These are phyloP conservation scores for Lemur catta DNA, from an alignment of 2,797 vertebrate genomes.

Conservation along the genomic window DNA sequence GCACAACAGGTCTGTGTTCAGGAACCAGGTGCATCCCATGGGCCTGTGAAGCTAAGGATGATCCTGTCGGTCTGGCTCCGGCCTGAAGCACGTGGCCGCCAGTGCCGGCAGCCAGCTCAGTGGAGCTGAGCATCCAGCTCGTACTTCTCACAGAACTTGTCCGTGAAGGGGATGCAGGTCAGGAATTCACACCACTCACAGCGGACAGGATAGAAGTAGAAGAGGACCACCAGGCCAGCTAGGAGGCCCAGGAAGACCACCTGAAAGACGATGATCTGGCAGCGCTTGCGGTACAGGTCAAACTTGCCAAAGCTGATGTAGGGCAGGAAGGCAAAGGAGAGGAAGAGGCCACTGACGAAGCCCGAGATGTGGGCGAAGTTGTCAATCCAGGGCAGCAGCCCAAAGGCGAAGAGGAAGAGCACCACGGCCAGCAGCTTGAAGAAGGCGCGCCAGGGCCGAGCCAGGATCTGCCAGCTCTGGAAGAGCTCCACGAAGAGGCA, in stretches of 20 bases:
- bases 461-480: conserved; percentile 99
- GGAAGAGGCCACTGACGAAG: conserved; percentile 97
- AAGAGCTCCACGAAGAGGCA: conserved; percentile 98
- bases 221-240: conserved; percentile 95
- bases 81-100: conserved; percentile 49
- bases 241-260: conserved; percentile 95
- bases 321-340: conserved; percentile 98
- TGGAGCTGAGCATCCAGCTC: conserved; percentile 98
- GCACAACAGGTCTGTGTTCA: conserved; percentile 87
- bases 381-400: conserved; percentile 98
- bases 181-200: conserved; percentile 98
- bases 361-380: conserved; percentile 98
- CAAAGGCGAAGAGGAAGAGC: conserved; percentile 96
- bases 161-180: conserved; percentile 99
- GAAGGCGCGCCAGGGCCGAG: conserved; percentile 96
- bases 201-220: conserved; percentile 96
- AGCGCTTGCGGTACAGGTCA: conserved; percentile 97
- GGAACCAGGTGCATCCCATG: conserved; percentile 66
- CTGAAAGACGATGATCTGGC: conserved; percentile 96
- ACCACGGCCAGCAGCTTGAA: conserved; percentile 96
- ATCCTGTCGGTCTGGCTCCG: conserved; percentile 57
- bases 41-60: conserved; percentile 81
- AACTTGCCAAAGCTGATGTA: conserved; percentile 98
- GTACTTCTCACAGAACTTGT: conserved; percentile 99
- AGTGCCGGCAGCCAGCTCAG: conserved; percentile 80